Conservation (phyloP, 2,888 invertebrate genomes). For the Macaria liturata region DNA sequence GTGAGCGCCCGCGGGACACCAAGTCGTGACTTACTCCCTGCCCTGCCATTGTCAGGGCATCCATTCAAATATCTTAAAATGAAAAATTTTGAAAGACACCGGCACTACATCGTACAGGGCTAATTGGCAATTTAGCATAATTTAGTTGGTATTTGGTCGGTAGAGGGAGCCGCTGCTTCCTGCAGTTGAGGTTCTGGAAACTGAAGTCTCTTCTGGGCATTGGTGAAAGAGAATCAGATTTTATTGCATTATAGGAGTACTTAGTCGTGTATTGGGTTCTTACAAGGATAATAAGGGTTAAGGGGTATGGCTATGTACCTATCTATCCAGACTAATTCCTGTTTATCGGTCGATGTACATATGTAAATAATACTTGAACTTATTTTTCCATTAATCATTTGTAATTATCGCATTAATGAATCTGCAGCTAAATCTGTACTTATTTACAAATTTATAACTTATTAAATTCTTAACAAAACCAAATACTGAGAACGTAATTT, state of each 20-base stretch:
- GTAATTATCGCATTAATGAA: too few species aligned
- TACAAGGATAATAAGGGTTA: too few species aligned
- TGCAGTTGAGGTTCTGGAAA: conserved; percentile 10
- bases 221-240: too few species aligned
- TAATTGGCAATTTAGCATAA: conserved; percentile 60
- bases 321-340: too few species aligned
- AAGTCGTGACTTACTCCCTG: conserved; percentile 76
- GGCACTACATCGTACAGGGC: conserved; percentile 49
- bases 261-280: too few species aligned
- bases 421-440: too few species aligned
- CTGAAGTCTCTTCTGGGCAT: background rate
- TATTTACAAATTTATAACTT: too few species aligned
- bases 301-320: too few species aligned
- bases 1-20: conserved; percentile 67
- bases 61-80: conserved; percentile 56
- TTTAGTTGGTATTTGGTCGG: conserved; percentile 39
- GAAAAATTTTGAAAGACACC: conserved; percentile 49
- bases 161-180: conserved; percentile 32
- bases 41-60: conserved; percentile 54
- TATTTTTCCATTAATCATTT: too few species aligned
- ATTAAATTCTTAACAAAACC: background rate
- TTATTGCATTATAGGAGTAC: too few species aligned
- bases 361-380: too few species aligned
- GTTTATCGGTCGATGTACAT: too few species aligned
- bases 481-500: background rate